phyloP scores from a whole-genome alignment of 2,113 vertebrate genomes.

The Tricholaema leucomelas region DNA sequence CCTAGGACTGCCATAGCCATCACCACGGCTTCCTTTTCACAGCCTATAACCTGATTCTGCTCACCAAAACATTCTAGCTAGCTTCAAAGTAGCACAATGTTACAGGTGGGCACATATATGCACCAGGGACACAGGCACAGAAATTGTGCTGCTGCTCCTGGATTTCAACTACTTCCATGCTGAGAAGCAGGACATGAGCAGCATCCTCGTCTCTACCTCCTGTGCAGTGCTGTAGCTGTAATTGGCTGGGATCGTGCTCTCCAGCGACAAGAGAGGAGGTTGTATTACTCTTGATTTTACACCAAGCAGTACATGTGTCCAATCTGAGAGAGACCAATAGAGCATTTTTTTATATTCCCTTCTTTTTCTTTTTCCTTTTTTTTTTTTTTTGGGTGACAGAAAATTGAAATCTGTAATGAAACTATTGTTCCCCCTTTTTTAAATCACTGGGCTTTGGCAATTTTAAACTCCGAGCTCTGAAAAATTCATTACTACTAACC shows the following conservation, averaged over 20 bases:
- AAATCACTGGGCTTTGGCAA: slow-evolving; percentile 33
- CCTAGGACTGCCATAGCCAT: too few species aligned
- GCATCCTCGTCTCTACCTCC: not conserved
- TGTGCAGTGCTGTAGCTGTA: accelerated
- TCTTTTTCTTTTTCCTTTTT: not conserved
- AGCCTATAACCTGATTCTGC: too few species aligned
- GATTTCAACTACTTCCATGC: not conserved
- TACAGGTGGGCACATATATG: too few species aligned
- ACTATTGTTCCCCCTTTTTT: not conserved
- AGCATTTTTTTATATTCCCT: not conserved
- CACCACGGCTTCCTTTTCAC: too few species aligned
- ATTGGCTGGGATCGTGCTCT: not conserved
- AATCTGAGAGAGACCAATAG: not conserved
- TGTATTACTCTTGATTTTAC: slow-evolving; percentile 5
- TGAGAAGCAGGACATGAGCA: not conserved
- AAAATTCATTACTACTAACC: slow-evolving; percentile 69
- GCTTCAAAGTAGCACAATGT: too few species aligned
- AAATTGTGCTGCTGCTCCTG: not conserved
- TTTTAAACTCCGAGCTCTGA: slow-evolving; percentile 59
- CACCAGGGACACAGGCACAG: not conserved
- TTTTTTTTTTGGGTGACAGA: not conserved
- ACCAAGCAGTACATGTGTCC: slow-evolving; percentile 28
- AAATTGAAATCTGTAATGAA: slow-evolving; percentile 60
- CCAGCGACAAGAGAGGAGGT: not conserved
- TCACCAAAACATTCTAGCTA: too few species aligned